Base-by-base conservation (phyloP, 2,797 vertebrate species). In the Crypturellus tataupa region DNA sequence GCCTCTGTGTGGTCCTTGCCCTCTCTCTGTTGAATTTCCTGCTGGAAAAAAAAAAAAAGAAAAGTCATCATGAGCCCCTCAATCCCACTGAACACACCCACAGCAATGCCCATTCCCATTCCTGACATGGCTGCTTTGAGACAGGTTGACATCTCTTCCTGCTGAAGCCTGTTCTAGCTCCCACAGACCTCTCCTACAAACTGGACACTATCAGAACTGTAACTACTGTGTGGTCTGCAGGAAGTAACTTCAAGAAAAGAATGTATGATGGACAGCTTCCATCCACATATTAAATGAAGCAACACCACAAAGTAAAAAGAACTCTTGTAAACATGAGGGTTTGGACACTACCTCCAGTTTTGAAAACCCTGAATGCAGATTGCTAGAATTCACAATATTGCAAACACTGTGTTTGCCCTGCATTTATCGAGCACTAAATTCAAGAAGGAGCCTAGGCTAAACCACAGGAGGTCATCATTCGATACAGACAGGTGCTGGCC, bases 21-120 rank as follows among this genome's bases (percentile, higher is more conserved):
- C 70, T 72, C 65, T 40, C 47, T 80, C 0, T 3, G 70, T n/a
- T 75, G 67, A 37, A 86, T 39, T 82, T 87, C 84, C 95, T 97
- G 73, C 49, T 71, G 40, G 78, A 85, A 59, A 75, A 79, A 40
- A 40, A 40, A 13, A 42, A 42, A 42, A 80, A 87, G 39, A 42
- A 42, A 80, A 87, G 39, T 42, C 42, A 59, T 15, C 37, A 64
- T 19, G n/a, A 70, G 12, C 1, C 24, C 2, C 27, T 83, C 78
- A 88, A 2, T 29, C 5, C 39, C 19, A 58, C 10, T 47, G 27
- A 71, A 77, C 4, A 51, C 14, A 16, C 21, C 47, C 55, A 80
- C 47, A 86, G 44, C 47, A 35, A 70, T 0, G 19, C 11, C 40
- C 12, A 6, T 33, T 72, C 73, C 49, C 46, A 21, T 10, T 85